Conservation (phyloP, 2,888 invertebrate genomes). For the Philaethria dido region DNA sequence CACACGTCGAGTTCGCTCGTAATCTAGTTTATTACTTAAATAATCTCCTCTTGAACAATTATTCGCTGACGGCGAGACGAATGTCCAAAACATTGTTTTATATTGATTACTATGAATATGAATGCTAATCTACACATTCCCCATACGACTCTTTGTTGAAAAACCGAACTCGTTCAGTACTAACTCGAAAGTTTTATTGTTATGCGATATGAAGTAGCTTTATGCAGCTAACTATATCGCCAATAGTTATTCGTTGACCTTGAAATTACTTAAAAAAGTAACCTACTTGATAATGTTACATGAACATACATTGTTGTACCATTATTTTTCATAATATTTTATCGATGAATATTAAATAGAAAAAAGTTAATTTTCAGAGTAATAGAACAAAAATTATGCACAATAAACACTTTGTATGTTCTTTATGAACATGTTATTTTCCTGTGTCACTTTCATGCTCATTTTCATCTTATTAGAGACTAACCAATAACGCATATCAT, state of each 20-base stretch:
- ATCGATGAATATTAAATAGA: not conserved
- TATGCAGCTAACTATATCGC: slow-evolving; percentile 46
- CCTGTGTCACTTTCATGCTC: not conserved
- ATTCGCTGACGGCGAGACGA: slow-evolving; percentile 57
- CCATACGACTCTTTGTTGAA: slow-evolving; percentile 60
- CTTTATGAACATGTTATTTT: not conserved
- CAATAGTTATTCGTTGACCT: slow-evolving; percentile 60
- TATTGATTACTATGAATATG: slow-evolving; percentile 56
- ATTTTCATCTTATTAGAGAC: not conserved
- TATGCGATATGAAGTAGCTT: slow-evolving; percentile 47
- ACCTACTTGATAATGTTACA: slow-evolving; percentile 46
- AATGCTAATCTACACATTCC: slow-evolving; percentile 49
- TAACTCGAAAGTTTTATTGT: slow-evolving; percentile 66
- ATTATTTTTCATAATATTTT: slow-evolving; percentile 5
- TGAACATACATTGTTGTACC: not conserved
- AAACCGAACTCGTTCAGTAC: slow-evolving; percentile 54
- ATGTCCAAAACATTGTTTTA: slow-evolving; percentile 56
- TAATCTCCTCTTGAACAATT: slow-evolving; percentile 70
- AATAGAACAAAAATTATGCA: not conserved
- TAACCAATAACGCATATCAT: not conserved
- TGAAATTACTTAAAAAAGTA: slow-evolving; percentile 60
- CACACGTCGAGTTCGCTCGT: slow-evolving; percentile 71
- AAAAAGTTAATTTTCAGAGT: not conserved
- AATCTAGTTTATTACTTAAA: slow-evolving; percentile 73
- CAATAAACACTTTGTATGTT: not conserved